These are phyloP conservation scores for Parazoanthus darwini DNA, from an alignment of 92 coral and sea anemone genomes.

Conservation along the genomic window DNA sequence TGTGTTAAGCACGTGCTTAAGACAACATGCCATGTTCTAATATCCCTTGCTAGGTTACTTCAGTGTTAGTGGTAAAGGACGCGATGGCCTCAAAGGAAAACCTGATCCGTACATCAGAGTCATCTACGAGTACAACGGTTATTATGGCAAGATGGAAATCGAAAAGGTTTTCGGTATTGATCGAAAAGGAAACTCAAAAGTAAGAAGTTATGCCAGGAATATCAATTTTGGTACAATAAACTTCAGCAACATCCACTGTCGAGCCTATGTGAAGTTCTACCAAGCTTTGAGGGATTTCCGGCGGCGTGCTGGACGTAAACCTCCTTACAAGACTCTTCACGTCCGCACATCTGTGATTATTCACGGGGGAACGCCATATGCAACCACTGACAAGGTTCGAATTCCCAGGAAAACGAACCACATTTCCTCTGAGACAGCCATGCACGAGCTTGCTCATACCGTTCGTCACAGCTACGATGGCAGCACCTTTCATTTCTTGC, in stretches of 20 bases:
- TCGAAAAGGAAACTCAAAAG: conserved; percentile 13
- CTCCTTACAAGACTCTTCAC: conserved; percentile 22
- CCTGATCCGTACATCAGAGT: conserved; percentile 51
- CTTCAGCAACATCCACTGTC: conserved; percentile 35
- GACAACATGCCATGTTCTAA: too few species aligned
- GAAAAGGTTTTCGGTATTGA: background rate
- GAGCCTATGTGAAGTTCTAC: conserved; percentile 40
- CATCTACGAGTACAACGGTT: conserved; percentile 18
- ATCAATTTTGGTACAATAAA: conserved; percentile 43
- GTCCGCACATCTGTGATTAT: conserved; percentile 18
- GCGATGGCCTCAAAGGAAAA: conserved; percentile 31
- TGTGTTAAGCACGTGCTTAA: too few species aligned
- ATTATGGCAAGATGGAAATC: conserved; percentile 25
- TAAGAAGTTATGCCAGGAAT: background rate
- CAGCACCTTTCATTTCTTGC: background rate
- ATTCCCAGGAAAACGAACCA: background rate
- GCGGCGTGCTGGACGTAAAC: background rate
- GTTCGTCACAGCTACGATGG: conserved; percentile 41
- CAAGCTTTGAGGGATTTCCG: conserved; percentile 17
- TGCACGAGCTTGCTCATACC: conserved; percentile 47
- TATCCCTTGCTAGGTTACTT: conserved; percentile 14
- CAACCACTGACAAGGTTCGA: conserved; percentile 34
- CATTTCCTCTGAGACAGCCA: background rate
- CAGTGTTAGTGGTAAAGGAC: conserved; percentile 28
- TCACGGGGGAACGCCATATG: conserved; percentile 45